These are phyloP conservation scores for Brotula barbata DNA, from an alignment of 2,797 vertebrate species.

Conservation along the genomic window DNA sequence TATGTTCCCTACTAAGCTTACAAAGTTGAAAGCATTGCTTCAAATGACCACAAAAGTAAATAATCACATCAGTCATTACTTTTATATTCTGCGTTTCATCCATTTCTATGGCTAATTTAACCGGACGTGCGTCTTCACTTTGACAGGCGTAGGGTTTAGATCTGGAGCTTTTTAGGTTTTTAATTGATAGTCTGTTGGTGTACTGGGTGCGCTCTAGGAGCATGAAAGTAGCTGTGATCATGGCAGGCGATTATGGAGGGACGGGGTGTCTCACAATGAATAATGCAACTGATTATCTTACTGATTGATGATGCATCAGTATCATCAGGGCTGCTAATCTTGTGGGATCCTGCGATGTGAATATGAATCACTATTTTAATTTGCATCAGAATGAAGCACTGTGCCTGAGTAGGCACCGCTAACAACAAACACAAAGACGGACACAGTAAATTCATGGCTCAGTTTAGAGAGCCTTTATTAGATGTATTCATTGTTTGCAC, in stretches of 20 bases:
- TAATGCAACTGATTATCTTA: neutral
- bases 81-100: too few relatives aligned
- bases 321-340: neutral
- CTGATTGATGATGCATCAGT: neutral
- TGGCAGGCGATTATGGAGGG: neutral
- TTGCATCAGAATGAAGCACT: neutral
- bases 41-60: neutral
- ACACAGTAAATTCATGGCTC: too few relatives aligned
- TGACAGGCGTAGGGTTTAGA: too few relatives aligned
- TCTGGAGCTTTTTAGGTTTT: too few relatives aligned
- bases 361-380: neutral
- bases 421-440: too few relatives aligned
- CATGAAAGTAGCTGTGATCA: neutral
- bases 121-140: too few relatives aligned
- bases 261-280: neutral
- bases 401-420: neutral
- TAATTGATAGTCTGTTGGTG: neutral
- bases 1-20: constrained; percentile 4
- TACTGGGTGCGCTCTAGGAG: neutral
- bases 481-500: neutral
- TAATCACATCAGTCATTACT: neutral
- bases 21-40: neutral
- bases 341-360: neutral
- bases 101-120: too few relatives aligned
- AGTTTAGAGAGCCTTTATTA: too few relatives aligned